phyloP scores from a whole-genome alignment of 2,113 vertebrate species.

The Sander lucioperca region DNA sequence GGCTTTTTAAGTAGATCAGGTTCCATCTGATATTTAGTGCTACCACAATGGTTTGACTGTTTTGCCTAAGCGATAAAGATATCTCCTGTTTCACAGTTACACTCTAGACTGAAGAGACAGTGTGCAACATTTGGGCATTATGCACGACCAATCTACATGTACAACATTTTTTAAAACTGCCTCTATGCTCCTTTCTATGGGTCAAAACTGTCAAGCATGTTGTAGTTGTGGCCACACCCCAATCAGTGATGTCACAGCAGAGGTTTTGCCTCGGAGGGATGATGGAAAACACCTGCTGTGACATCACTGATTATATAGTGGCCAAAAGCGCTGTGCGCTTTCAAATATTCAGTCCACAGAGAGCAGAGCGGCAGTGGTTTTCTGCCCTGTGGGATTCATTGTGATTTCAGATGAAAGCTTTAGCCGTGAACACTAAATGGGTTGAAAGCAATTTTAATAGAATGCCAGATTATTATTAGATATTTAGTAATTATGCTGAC shows the following conservation, averaged over 20 bases:
- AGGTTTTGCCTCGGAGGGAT: constrained; percentile 1
- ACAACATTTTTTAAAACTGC: background rate
- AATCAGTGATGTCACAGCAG: constrained; percentile 43
- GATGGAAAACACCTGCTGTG: constrained; percentile 44
- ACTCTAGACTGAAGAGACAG: constrained; percentile 4
- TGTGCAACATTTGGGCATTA: background rate
- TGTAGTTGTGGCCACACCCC: constrained; percentile 10
- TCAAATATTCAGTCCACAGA: background rate
- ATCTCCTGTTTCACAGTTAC: constrained; percentile 19
- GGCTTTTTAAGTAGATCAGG: constrained; percentile 65
- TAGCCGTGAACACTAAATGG: constrained; percentile 17
- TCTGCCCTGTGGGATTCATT: constrained; percentile 1
- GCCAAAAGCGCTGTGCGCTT: constrained; percentile 12
- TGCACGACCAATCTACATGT: background rate
- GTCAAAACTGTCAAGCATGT: background rate
- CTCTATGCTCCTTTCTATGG: background rate
- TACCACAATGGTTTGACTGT: constrained; percentile 58
- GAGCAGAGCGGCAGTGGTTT: constrained; percentile 14
- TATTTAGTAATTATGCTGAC: constrained; percentile 19
- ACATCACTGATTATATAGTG: constrained; percentile 41
- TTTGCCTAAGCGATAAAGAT: constrained; percentile 38
- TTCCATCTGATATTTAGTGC: constrained; percentile 60
- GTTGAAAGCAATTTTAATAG: constrained; percentile 19
- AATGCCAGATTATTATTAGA: constrained; percentile 21
- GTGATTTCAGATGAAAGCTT: constrained; percentile 7